A percentile compares a stretch with the other conserved stretches of the same genome.
phyloP scores from a whole-genome alignment of 2,113 vertebrate genomes.

The Plotosus lineatus region DNA sequence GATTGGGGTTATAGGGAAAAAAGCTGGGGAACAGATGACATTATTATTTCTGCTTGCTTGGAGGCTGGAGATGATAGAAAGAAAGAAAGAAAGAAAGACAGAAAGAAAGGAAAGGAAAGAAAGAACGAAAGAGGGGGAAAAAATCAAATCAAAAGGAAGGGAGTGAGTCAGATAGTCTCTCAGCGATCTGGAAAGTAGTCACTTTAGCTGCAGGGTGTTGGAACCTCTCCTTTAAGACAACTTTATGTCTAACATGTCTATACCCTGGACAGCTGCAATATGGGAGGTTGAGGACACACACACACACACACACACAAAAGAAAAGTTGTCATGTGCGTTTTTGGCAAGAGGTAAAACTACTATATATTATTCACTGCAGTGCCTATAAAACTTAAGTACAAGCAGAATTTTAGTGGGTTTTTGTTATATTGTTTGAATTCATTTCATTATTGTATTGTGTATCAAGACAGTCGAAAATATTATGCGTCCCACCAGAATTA shows the following conservation, averaged over 20 bases:
- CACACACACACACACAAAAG: not conserved
- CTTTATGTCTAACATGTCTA: constrained; percentile 48
- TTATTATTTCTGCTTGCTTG: constrained; percentile 49
- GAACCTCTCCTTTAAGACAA: constrained; percentile 40
- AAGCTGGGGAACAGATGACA: constrained; percentile 53
- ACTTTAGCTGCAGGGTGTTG: constrained; percentile 46
- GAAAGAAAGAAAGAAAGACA: constrained; percentile 14
- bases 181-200: constrained; percentile 50
- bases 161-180: constrained; percentile 24
- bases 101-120: constrained; percentile 27
- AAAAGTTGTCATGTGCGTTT: constrained; percentile 17
- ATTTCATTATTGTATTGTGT: constrained; percentile 38
- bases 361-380: constrained; percentile 13
- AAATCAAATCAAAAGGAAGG: not conserved
- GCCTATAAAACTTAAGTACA: constrained; percentile 44
- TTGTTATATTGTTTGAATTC: constrained; percentile 28
- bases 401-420: constrained; percentile 26
- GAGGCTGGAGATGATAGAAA: not conserved
- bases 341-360: constrained; percentile 28
- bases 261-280: constrained; percentile 37
- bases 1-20: constrained; percentile 54
- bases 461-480: constrained; percentile 42
- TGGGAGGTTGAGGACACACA: constrained; percentile 27
- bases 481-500: not conserved
- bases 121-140: constrained; percentile 32